phyloP scores from a whole-genome alignment of 2,888 invertebrate genomes.

The Mamestra brassicae region DNA sequence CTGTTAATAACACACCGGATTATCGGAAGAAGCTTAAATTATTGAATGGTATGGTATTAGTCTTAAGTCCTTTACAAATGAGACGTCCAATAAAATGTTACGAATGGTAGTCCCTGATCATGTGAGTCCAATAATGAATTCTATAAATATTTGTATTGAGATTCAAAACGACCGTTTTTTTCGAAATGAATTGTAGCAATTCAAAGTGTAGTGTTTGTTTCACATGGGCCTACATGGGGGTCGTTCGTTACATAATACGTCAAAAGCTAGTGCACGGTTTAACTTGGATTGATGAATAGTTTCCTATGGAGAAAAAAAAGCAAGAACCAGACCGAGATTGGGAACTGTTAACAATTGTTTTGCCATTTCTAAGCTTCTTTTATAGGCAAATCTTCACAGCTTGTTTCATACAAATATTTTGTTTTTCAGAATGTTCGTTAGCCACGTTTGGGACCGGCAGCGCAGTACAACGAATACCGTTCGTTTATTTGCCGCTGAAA shows the following conservation, averaged over 20 bases:
- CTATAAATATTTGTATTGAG: constrained; percentile 46
- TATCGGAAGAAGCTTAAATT: constrained; percentile 66
- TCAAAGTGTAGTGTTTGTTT: too few species aligned
- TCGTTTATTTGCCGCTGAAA: constrained; percentile 95
- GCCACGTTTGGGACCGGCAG: constrained; percentile 94
- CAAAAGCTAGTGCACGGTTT: too few species aligned
- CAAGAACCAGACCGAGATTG: too few species aligned
- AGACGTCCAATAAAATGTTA: constrained; percentile 58
- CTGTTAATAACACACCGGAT: constrained; percentile 65
- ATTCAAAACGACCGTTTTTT: not conserved
- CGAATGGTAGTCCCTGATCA: constrained; percentile 5
- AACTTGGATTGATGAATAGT: too few species aligned
- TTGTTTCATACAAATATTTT: constrained; percentile 44
- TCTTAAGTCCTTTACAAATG: constrained; percentile 77
- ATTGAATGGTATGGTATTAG: constrained; percentile 65
- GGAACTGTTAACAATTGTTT: too few species aligned
- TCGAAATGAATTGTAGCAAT: too few species aligned
- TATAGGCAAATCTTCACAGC: not conserved
- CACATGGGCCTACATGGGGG: too few species aligned
- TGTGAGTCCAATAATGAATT: constrained; percentile 26
- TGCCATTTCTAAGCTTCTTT: too few species aligned
- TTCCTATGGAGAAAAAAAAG: too few species aligned
- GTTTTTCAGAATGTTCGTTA: constrained; percentile 93
- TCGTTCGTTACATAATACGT: too few species aligned
- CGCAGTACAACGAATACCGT: constrained; percentile 95